Evolutionary conservation across 1,140 invertebrate species (phyloP).

Genomic region (Ips typographus): DNA sequence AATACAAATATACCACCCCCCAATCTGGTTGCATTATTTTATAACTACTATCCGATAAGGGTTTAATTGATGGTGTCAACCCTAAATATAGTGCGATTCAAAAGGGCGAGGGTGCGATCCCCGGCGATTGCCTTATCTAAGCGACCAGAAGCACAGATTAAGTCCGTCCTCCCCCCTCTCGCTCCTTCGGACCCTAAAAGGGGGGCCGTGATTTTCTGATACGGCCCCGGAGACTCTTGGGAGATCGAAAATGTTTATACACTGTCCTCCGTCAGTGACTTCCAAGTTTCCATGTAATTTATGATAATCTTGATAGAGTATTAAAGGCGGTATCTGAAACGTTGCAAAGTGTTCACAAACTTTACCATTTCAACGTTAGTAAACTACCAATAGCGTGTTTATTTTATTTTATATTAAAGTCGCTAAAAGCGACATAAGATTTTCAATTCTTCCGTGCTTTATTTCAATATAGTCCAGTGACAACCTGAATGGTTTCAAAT

Average conservation of each 20-base stretch:
- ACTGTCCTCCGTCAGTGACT: conserved; percentile 27
- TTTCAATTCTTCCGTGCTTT: too few species aligned
- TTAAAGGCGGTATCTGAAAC: conserved; percentile 1
- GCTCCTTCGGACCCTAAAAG: conserved; percentile 24
- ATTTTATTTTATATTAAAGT: too few species aligned
- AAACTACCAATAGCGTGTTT: too few species aligned
- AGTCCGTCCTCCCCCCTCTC: conserved; percentile 39
- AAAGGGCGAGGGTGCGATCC: conserved; percentile 43
- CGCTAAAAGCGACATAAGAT: too few species aligned
- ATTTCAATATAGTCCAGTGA: too few species aligned
- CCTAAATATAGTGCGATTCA: conserved; percentile 50
- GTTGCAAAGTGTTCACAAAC: not conserved
- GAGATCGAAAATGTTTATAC: conserved; percentile 34
- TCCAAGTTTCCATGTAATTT: conserved; percentile 28
- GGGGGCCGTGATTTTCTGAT: conserved; percentile 20
- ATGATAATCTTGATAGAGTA: conserved; percentile 26
- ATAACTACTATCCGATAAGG: conserved; percentile 50
- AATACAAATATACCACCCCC: conserved; percentile 26
- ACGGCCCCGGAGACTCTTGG: conserved; percentile 18
- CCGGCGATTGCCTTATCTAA: conserved; percentile 53
- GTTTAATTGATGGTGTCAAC: conserved; percentile 52
- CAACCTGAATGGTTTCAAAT: too few species aligned
- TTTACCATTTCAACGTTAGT: not conserved
- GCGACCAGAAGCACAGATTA: conserved; percentile 54
- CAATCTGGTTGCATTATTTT: conserved; percentile 41